Evolutionary conservation across 2,888 invertebrate genomes (phyloP).

Genomic region (Parasteatoda lunata): DNA sequence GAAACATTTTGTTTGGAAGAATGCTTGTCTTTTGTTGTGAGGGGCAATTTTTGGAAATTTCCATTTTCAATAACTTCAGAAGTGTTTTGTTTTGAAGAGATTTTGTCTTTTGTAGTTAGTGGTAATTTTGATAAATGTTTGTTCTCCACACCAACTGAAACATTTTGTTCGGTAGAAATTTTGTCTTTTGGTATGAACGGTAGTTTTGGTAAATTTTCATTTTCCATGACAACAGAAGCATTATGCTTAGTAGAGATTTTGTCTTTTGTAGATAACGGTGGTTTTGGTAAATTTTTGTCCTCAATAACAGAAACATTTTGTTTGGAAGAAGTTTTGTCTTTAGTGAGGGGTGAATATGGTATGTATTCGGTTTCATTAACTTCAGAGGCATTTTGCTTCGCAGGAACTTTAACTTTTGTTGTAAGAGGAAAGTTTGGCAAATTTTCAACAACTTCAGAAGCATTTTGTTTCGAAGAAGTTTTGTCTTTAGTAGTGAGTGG

Average conservation of each 20-base stretch:
- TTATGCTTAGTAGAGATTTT: conserved; percentile 14
- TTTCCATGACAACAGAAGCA: not conserved
- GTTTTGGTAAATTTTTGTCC: not conserved
- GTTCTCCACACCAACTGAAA: too few species aligned
- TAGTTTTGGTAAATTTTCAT: not conserved
- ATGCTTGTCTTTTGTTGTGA: not conserved
- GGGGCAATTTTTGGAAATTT: too few species aligned
- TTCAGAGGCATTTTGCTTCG: too few species aligned
- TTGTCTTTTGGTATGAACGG: not conserved
- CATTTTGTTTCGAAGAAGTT: conserved; percentile 13
- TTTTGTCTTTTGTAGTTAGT: too few species aligned
- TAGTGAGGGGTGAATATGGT: too few species aligned
- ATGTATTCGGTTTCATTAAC: too few species aligned
- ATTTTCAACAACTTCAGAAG: not conserved
- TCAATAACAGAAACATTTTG: not conserved
- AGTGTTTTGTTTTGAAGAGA: too few species aligned
- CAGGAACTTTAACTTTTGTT: too few species aligned
- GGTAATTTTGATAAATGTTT: too few species aligned
- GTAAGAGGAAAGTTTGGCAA: not conserved
- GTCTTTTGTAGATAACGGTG: conserved; percentile 23
- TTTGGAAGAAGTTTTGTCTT: not conserved
- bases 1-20: not conserved
- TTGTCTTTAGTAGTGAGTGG: conserved; percentile 20
- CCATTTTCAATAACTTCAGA: too few species aligned
- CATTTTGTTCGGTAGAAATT: too few species aligned